Percentiles rank a stretch among this genome's conserved stretches.
Evolutionary conservation across 2,888 invertebrate species (phyloP).

Genomic region (Drosophila histrio): DNA sequence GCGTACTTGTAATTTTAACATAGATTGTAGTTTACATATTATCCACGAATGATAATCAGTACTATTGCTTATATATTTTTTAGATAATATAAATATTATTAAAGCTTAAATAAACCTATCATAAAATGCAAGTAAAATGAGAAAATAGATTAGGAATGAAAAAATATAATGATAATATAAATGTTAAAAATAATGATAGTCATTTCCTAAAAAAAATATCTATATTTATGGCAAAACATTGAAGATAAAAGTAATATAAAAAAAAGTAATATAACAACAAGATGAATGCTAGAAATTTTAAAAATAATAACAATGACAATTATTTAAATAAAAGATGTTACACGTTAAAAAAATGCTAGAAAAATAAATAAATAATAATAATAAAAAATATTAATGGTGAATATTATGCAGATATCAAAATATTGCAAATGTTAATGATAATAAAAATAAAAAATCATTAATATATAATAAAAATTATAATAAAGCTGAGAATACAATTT

Average conservation of each 20-base stretch:
- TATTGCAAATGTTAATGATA: background rate
- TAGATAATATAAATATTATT: constrained; percentile 17
- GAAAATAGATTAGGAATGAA: too few relatives aligned
- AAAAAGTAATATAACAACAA: background rate
- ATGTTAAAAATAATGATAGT: background rate
- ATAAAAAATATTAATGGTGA: background rate
- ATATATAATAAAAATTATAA: background rate
- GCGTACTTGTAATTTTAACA: constrained; percentile 2
- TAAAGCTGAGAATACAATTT: background rate
- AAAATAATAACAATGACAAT: background rate
- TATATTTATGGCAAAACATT: too few relatives aligned
- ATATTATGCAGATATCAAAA: background rate
- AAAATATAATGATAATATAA: too few relatives aligned
- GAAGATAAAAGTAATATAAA: background rate
- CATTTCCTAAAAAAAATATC: too few relatives aligned
- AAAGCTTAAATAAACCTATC: too few relatives aligned
- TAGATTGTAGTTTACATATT: constrained; percentile 17
- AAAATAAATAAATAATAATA: background rate
- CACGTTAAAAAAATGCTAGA: background rate
- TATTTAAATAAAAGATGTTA: background rate
- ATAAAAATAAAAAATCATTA: background rate
- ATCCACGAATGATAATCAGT: constrained; percentile 24
- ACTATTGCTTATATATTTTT: constrained; percentile 28
- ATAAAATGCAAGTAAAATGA: too few relatives aligned
- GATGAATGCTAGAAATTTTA: background rate